phyloP scores from a whole-genome alignment of 2,113 vertebrate genomes.

The Protobothrops flavoviridis region DNA sequence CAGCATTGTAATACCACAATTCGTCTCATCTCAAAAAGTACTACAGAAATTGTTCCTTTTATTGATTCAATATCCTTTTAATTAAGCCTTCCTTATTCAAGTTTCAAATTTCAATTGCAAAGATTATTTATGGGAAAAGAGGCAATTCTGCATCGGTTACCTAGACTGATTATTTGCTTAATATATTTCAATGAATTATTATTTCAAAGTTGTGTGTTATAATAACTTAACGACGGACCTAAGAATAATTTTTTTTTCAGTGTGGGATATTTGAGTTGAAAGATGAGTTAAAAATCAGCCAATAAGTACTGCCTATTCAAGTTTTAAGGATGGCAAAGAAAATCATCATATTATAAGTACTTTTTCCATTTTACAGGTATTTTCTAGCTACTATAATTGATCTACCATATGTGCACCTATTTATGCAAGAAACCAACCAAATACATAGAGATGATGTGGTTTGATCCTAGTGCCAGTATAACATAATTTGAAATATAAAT shows the following conservation, averaged over 20 bases:
- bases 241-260: background rate
- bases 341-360: background rate
- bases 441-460: background rate
- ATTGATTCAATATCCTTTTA: background rate
- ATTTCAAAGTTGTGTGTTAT: background rate
- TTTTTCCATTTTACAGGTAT: background rate
- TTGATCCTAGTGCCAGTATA: background rate
- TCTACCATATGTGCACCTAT: background rate
- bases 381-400: background rate
- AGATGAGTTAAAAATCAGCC: background rate
- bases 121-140: background rate
- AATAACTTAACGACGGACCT: background rate
- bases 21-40: background rate
- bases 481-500: background rate
- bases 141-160: background rate
- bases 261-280: background rate
- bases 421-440: background rate
- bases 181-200: background rate
- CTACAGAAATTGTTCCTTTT: background rate
- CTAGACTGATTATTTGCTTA: background rate
- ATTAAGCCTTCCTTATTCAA: background rate
- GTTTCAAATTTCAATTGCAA: background rate
- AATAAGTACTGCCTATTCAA: background rate
- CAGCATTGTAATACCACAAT: background rate
- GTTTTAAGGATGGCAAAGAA: background rate